phyloP scores from a whole-genome alignment of 2,888 invertebrate genomes.

The Scaptomyza cyrtandrae region DNA sequence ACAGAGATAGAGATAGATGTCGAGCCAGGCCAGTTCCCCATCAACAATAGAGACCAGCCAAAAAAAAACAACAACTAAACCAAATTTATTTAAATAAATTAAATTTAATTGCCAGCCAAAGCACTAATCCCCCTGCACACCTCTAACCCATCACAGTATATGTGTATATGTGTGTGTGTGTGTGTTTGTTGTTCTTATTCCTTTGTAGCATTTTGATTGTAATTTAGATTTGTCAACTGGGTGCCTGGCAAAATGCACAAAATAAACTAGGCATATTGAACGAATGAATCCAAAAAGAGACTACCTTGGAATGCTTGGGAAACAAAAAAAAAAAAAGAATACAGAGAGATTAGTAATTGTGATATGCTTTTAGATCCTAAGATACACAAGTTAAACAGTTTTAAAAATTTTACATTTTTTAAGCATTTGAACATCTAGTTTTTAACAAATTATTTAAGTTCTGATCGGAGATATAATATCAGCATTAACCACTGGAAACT shows the following conservation, averaged over 20 bases:
- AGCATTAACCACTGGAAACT: neutral
- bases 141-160: constrained; percentile 19
- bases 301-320: constrained; percentile 49
- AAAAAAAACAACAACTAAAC: constrained; percentile 44
- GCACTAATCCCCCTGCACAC: constrained; percentile 44
- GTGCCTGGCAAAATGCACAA: constrained; percentile 49
- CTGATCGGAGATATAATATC: no score
- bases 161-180: constrained; percentile 14
- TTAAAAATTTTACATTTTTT: no score
- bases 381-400: no score
- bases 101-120: constrained; percentile 79
- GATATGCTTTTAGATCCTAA: no score
- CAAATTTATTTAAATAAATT: constrained; percentile 80
- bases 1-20: constrained; percentile 44
- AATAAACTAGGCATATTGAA: constrained; percentile 49
- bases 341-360: neutral
- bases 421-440: no score
- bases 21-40: constrained; percentile 57
- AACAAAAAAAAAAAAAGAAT: neutral
- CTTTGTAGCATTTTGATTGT: constrained; percentile 56
- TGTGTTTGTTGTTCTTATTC: constrained; percentile 41
- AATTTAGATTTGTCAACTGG: constrained; percentile 70
- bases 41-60: constrained; percentile 40
- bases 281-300: constrained; percentile 37
- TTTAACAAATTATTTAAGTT: no score